Evolutionary conservation across 92 coral and sea anemone species (phyloP), one percentile per base, ranked within the genome.

Genomic region (Scolanthus callimorphus): DNA sequence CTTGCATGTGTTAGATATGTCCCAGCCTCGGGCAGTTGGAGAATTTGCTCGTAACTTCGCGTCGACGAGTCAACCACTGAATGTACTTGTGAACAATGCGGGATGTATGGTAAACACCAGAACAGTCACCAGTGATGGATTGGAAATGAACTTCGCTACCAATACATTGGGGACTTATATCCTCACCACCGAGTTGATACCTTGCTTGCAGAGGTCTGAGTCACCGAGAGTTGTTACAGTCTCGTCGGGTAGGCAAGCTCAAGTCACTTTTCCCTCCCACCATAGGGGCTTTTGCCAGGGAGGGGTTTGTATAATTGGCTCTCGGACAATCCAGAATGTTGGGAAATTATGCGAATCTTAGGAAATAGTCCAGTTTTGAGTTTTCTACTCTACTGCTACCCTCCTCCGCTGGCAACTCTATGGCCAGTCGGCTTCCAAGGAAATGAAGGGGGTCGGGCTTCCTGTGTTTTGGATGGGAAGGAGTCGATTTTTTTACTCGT

Each of bases 61-160:
- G 17, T 59, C 86, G 19, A 62, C 91, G 17, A 82, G 73, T 38
- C 70, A 59, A 58, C 73, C 73, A 27, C 65, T 91, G 48, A 81
- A 83, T 38, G 91, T 66, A 22, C 59, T 91, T 0, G 85, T 91
- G 2, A 91, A 91, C 78, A 91, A 91, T 53, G 95, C 97, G 38
- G 97, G 97, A 3, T 87, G 96, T 49, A 91, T 91, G 97, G 85
- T 91, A 13, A 87, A 91, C 34, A 51, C 81, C 0, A 76, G 97
- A 54, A 80, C 72, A 31, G 74, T 91, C 0, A 70, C 85, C 3
- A 79, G 67, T 28, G 89, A 91, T 31, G 97, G 96, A 9, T 47
- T 91, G 73, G 97, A 91, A 51, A 91, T 86, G 60, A 91, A 91
- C 67, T 91, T 91, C 65, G 96, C 96, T 8, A 91, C 96, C 11